These are phyloP conservation scores for Dorcus parallelipipedus DNA, from an alignment of 2,888 invertebrate genomes.

Conservation along the genomic window DNA sequence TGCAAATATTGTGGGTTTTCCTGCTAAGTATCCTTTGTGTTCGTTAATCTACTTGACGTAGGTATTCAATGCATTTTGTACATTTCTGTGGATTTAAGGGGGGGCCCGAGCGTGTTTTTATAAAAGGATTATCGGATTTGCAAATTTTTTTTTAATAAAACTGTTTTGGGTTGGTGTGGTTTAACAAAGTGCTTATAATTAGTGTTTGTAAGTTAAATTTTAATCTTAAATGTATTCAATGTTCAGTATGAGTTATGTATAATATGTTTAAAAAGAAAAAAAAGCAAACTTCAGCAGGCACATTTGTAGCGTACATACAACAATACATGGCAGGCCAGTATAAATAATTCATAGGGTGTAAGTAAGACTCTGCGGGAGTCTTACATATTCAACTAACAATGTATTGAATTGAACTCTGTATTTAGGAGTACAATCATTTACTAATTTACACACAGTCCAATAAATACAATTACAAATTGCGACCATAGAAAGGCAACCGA, in stretches of 20 bases:
- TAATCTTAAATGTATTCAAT: too few species aligned
- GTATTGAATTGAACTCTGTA: conserved; percentile 38
- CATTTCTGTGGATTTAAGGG: conserved; percentile 10
- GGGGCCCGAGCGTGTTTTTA: conserved; percentile 6
- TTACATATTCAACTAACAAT: conserved; percentile 33
- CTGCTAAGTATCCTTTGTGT: conserved; percentile 28
- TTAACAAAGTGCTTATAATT: too few species aligned
- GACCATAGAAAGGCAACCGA: conserved; percentile 38
- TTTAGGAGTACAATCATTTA: conserved; percentile 48
- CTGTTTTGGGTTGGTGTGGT: too few species aligned
- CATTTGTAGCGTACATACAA: conserved; percentile 20
- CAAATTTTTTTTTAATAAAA: conserved; percentile 2
- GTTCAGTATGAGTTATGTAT: too few species aligned
- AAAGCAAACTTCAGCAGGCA: conserved; percentile 8
- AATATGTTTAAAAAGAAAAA: too few species aligned
- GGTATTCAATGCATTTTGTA: conserved; percentile 15
- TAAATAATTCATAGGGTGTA: conserved; percentile 39
- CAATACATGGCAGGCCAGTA: conserved; percentile 20
- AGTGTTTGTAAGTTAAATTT: too few species aligned
- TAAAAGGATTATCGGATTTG: conserved; percentile 16
- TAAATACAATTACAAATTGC: conserved; percentile 46
- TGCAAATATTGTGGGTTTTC: conserved; percentile 31
- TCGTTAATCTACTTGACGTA: conserved; percentile 29
- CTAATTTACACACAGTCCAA: conserved; percentile 48
- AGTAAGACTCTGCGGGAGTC: conserved; percentile 44